Conservation (phyloP, 2,797 vertebrate genomes). For the Phoebastria nigripes region DNA sequence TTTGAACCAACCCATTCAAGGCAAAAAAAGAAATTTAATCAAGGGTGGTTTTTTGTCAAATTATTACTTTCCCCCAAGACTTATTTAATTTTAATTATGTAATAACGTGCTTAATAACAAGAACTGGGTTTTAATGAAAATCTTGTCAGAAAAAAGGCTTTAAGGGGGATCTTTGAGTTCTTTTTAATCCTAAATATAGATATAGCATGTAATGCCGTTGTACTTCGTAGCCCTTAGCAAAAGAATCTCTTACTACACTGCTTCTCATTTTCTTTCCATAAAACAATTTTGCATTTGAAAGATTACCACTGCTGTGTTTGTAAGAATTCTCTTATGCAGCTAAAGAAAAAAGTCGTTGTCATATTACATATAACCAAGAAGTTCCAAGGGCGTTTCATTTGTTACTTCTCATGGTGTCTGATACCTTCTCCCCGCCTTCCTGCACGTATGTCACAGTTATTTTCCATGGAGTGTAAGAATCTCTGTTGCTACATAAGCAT, state of each 20-base stretch:
- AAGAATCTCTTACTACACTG: neutral
- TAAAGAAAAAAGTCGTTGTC: neutral
- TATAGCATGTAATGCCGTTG: neutral
- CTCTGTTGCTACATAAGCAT: neutral
- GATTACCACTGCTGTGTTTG: neutral
- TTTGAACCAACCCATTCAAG: neutral
- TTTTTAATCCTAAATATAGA: constrained; percentile 53
- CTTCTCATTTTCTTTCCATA: neutral
- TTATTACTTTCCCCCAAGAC: constrained; percentile 38
- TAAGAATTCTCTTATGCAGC: neutral
- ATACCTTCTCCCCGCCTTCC: fast-evolving
- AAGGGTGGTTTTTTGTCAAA: neutral
- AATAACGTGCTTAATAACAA: constrained; percentile 52
- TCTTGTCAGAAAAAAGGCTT: constrained; percentile 17
- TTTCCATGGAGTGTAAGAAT: neutral
- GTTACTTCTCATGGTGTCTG: fast-evolving
- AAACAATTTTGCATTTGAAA: constrained; percentile 5
- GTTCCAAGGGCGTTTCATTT: neutral
- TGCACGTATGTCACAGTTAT: fast-evolving
- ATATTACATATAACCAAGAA: neutral
- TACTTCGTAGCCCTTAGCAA: constrained; percentile 33
- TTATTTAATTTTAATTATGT: constrained; percentile 58
- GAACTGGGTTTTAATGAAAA: constrained; percentile 37
- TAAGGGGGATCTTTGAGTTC: constrained; percentile 16
- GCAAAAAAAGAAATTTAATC: neutral